phyloP scores from a whole-genome alignment of 1,140 invertebrate genomes.

The Plutomurus gul region DNA sequence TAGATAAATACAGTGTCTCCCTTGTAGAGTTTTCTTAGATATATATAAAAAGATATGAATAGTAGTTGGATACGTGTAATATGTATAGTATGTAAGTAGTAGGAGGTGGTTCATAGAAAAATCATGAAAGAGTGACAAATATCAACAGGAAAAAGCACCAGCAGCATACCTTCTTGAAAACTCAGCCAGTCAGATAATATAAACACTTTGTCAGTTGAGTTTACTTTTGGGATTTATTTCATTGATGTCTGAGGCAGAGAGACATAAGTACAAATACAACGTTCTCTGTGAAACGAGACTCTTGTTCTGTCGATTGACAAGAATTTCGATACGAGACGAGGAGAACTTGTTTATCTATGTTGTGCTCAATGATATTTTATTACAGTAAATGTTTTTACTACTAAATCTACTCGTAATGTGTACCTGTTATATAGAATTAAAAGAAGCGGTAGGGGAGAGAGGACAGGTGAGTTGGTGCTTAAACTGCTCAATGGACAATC shows the following conservation, averaged over 20 bases:
- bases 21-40: background rate
- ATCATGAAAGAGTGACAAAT: no score
- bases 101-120: background rate
- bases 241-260: background rate
- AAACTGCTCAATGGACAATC: background rate
- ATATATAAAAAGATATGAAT: background rate
- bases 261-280: background rate
- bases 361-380: background rate
- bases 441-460: background rate
- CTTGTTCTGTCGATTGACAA: constrained; percentile 1
- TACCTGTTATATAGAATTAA: background rate
- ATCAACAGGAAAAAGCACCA: no score
- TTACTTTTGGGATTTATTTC: constrained; percentile 7
- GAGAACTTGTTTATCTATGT: background rate
- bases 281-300: background rate
- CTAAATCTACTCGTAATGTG: background rate
- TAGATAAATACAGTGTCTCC: background rate
- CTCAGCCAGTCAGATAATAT: no score
- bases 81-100: background rate
- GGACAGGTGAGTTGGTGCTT: background rate
- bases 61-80: background rate
- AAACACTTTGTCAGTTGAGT: background rate
- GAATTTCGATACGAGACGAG: background rate
- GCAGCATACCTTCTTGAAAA: no score
- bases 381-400: background rate